Percentiles rank a stretch among this genome's conserved stretches.
Conservation (phyloP, 2,113 vertebrate genomes). For the Siniperca knerii region DNA sequence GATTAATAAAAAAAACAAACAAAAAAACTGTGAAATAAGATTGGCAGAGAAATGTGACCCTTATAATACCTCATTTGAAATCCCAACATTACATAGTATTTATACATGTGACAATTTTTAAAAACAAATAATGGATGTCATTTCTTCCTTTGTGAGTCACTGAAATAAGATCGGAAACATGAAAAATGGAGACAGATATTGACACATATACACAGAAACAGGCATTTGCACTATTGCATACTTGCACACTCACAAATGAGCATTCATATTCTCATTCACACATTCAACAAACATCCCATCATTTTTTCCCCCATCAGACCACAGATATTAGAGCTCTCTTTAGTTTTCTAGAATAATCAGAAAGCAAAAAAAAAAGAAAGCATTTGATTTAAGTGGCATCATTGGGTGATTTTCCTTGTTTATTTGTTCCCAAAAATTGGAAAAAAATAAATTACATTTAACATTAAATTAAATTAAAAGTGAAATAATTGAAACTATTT, state of each 20-base stretch:
- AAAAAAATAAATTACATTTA: constrained; percentile 82
- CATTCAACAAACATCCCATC: constrained; percentile 35
- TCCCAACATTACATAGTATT: constrained; percentile 63
- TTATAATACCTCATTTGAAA: constrained; percentile 72
- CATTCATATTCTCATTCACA: constrained; percentile 58
- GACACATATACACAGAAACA: constrained; percentile 67
- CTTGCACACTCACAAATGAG: constrained; percentile 61
- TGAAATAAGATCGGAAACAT: constrained; percentile 59
- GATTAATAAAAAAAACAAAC: constrained; percentile 40
- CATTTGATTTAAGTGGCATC: constrained; percentile 79
- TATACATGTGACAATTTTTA: constrained; percentile 64
- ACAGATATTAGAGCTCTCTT: constrained; percentile 54
- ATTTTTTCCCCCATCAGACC: constrained; percentile 37
- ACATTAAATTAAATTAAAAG: constrained; percentile 85
- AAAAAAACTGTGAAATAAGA: constrained; percentile 29
- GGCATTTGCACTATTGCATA: constrained; percentile 56
- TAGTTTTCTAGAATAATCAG: constrained; percentile 61
- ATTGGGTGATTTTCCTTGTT: constrained; percentile 71
- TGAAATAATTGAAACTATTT: constrained; percentile 74
- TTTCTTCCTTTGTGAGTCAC: constrained; percentile 59
- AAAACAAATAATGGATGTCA: constrained; percentile 58
- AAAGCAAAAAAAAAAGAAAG: constrained; percentile 47
- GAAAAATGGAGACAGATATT: constrained; percentile 52
- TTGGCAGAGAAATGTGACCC: constrained; percentile 74
- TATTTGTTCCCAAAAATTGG: constrained; percentile 77